Conservation (phyloP, 2,888 invertebrate genomes). For the Pinctada fucata region DNA sequence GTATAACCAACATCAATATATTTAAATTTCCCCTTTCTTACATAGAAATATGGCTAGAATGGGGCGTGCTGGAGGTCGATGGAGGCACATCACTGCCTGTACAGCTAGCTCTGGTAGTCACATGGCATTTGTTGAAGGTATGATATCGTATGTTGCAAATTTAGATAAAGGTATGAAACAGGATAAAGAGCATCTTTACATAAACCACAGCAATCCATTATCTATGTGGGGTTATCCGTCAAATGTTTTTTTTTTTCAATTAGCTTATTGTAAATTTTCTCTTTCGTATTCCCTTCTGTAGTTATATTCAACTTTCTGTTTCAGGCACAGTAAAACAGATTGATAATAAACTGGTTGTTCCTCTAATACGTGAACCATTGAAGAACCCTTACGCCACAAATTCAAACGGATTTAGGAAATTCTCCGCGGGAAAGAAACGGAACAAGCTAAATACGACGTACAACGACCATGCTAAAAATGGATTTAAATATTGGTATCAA, state of each 20-base stretch:
- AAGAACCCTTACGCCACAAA: constrained; percentile 7
- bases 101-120: constrained; percentile 64
- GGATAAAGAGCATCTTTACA: no score
- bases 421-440: constrained; percentile 15
- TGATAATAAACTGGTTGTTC: constrained; percentile 29
- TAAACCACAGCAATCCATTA: no score
- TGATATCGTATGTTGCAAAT: constrained; percentile 15
- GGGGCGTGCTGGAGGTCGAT: constrained; percentile 64
- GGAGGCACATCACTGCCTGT: constrained; percentile 66
- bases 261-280: no score
- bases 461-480: constrained; percentile 58
- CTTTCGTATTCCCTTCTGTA: no score
- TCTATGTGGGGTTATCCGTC: no score
- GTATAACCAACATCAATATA: no score
- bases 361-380: constrained; percentile 13
- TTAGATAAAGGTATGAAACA: background rate
- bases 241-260: no score
- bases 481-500: constrained; percentile 66
- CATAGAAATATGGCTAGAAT: constrained; percentile 53
- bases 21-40: no score
- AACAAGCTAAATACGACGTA: constrained; percentile 42
- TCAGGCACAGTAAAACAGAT: constrained; percentile 40
- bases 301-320: background rate
- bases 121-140: constrained; percentile 68
- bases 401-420: background rate